Evolutionary conservation across 2,797 vertebrate genomes (phyloP).

Genomic region (Alcedo quadribrachys): DNA sequence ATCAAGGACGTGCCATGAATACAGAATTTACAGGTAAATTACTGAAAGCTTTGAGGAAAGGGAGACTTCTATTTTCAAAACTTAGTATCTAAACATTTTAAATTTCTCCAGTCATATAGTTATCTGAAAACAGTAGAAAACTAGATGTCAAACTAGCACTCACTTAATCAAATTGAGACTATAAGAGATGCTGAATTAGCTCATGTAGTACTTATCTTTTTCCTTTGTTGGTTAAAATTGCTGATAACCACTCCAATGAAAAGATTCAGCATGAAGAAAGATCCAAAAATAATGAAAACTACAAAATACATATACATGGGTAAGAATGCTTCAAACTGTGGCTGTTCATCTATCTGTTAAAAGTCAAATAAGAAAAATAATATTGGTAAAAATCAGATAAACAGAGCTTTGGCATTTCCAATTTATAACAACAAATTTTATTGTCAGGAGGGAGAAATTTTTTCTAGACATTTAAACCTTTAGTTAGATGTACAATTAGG

Average conservation of each 20-base stretch:
- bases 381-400: not conserved
- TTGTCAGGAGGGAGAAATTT: not conserved
- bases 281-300: constrained; percentile 80
- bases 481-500: not conserved
- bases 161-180: not conserved
- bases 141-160: not conserved
- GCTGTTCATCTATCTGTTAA: constrained; percentile 31
- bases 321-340: constrained; percentile 48
- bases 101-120: not conserved
- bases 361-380: not conserved
- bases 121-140: not conserved
- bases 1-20: not conserved
- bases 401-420: not conserved
- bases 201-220: constrained; percentile 78
- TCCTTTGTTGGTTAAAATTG: constrained; percentile 83
- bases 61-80: not conserved
- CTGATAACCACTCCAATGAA: constrained; percentile 82
- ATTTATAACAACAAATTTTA: not conserved
- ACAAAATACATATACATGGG: constrained; percentile 74
- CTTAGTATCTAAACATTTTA: not conserved
- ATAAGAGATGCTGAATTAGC: not conserved
- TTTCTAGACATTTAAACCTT: not conserved
- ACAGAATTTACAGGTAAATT: not conserved
- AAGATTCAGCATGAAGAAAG: constrained; percentile 83
- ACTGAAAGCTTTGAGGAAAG: not conserved